Evolutionary conservation across 1,140 invertebrate genomes (phyloP), one percentile per base, ranked within the genome.

Genomic region (Dreissena rostriformis): DNA sequence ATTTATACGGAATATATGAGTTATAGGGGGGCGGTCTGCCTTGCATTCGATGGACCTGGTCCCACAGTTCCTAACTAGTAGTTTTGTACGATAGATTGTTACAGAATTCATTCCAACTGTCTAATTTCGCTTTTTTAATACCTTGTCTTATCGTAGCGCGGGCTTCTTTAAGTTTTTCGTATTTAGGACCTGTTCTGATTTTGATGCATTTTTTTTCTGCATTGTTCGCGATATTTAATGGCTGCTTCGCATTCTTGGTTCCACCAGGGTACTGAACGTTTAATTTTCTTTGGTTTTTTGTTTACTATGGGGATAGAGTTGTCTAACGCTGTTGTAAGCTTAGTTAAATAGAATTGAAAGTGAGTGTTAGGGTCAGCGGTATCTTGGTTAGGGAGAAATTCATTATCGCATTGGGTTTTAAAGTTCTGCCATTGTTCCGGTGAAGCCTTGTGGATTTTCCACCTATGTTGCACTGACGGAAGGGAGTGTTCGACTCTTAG

Each of bases 41-140:
- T 57, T 74, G 26, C 6, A 74, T 57, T 4, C 24, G 24, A n/a
- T 22, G 11, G 0, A 72, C 26, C 15, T 52, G 53, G 6, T 51
- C 24, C 70, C 39, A 52, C 10, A 19, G 11, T 72, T 72, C 39
- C 17, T 52, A 51, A 52, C 49, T n/a, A 71, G 15, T 71, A 11
- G 2, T 71, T 71, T 28, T 71, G n/a, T 71, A 15, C 4, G 11
- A 49, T 29, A 28, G 12, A 19, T 71, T 71, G n/a, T 28, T n/a
- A 24, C 70, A 53, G 17, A 73, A 73, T 22, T 73, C 19, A 22
- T 73, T n/a, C 70, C 70, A 73, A 8, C 22, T 24, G 26, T 51
- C 10, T 12, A 8, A 7, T 73, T 73, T 53, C 5, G 49, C 70
- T 19, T 14, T 7, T n/a, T 73, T 73, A 24, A 73, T 52, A n/a